These are phyloP conservation scores for Liasis olivaceus DNA, from an alignment of 2,797 vertebrate species.

Conservation along the genomic window DNA sequence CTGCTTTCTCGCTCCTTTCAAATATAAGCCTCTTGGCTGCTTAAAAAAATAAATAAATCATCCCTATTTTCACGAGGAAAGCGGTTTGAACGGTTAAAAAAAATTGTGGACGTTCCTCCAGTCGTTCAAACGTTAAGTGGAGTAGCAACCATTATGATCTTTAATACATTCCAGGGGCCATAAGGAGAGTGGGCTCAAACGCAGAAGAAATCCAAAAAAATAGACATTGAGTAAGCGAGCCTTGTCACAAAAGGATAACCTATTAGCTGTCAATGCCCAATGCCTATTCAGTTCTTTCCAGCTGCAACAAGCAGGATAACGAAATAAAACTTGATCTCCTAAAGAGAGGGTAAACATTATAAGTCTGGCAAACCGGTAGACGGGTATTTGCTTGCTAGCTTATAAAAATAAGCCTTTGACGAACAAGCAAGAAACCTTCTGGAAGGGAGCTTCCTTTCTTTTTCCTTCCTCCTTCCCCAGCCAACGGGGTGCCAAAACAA, in stretches of 20 bases:
- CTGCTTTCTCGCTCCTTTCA: background rate
- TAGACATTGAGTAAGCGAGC: background rate
- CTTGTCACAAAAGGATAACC: background rate
- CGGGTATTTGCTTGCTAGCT: background rate
- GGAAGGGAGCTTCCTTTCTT: background rate
- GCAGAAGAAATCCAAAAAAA: background rate
- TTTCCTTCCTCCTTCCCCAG: background rate
- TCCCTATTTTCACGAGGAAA: background rate
- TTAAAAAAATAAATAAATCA: background rate
- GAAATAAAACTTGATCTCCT: background rate
- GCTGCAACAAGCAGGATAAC: background rate
- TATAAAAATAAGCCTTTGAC: background rate
- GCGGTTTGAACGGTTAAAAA: background rate
- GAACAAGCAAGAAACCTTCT: background rate
- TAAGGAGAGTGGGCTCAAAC: background rate
- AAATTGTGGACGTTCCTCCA: background rate
- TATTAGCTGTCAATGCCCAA: background rate
- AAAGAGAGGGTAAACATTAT: background rate
- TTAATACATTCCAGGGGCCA: background rate
- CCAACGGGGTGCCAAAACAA: background rate
- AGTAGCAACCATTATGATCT: background rate
- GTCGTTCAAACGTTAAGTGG: background rate
- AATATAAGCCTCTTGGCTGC: background rate
- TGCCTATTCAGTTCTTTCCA: background rate
- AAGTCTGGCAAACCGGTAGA: background rate